phyloP scores from a whole-genome alignment of 1,140 invertebrate genomes.

The Apis cerana region DNA sequence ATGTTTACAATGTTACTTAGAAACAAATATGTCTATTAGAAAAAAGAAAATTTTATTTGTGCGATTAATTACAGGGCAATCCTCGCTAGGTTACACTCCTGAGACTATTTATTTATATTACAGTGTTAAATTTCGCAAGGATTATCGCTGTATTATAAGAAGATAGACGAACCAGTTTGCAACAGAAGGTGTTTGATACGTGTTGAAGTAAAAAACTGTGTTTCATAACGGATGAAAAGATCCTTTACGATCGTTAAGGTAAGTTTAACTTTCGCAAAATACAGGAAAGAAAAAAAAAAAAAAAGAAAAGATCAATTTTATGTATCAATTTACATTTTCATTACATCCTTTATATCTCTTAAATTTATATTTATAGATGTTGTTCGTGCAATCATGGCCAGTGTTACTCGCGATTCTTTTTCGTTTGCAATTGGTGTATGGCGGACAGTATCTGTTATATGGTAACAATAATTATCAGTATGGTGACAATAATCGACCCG shows the following conservation, averaged over 20 bases:
- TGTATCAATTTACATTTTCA: not conserved
- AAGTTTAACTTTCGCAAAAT: not conserved
- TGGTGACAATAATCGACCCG: rapidly evolving
- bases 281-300: not conserved
- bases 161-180: not conserved
- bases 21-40: too few species aligned
- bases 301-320: not conserved
- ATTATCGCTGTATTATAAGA: slow-evolving; percentile 41
- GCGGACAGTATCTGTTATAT: not conserved
- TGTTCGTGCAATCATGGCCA: not conserved
- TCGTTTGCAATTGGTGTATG: slow-evolving; percentile 39
- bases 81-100: not conserved
- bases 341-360: not conserved
- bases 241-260: not conserved
- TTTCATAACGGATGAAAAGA: too few species aligned
- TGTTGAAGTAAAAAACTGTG: not conserved
- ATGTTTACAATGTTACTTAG: too few species aligned
- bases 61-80: too few species aligned
- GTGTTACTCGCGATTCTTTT: not conserved
- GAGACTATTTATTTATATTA: not conserved
- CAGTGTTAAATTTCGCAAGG: not conserved
- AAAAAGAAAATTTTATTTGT: too few species aligned
- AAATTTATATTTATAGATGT: not conserved
- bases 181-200: slow-evolving; percentile 34
- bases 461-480: too few species aligned